These are phyloP conservation scores for Gonatopus flavifemur DNA, from an alignment of 1,140 invertebrate species.

Conservation along the genomic window DNA sequence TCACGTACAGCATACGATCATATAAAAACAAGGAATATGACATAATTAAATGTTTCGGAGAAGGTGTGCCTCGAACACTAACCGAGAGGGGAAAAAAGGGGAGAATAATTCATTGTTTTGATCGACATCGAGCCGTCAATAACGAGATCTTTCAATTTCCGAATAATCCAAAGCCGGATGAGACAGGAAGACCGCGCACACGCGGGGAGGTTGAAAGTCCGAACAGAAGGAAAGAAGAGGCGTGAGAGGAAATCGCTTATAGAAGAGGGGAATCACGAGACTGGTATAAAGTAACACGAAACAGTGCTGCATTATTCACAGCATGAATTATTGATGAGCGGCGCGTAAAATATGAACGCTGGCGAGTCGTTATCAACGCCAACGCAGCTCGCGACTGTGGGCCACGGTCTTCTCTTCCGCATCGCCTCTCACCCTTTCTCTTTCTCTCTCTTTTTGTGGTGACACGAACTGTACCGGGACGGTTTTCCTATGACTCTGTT, in stretches of 20 bases:
- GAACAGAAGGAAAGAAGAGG: conserved; percentile 5
- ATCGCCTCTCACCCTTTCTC: conserved; percentile 8
- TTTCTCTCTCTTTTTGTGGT: not conserved
- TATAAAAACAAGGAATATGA: too few relatives aligned
- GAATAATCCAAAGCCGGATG: too few relatives aligned
- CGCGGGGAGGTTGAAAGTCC: not conserved
- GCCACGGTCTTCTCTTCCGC: conserved; percentile 10
- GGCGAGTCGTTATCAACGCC: conserved; percentile 54
- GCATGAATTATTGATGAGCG: conserved; percentile 57
- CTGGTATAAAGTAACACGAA: conserved; percentile 49
- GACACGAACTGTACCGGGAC: conserved; percentile 9
- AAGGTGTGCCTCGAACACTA: too few relatives aligned
- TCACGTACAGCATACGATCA: too few relatives aligned
- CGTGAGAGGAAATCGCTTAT: conserved; percentile 1
- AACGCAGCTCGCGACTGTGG: conserved; percentile 38
- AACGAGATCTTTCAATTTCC: too few relatives aligned
- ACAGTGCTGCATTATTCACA: conserved; percentile 55
- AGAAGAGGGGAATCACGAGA: conserved; percentile 17
- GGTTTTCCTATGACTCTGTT: conserved; percentile 8
- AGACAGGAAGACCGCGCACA: too few relatives aligned
- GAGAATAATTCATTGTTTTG: too few relatives aligned
- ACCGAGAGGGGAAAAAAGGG: too few relatives aligned
- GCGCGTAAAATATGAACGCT: conserved; percentile 54
- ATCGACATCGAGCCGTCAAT: too few relatives aligned
- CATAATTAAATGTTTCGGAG: too few relatives aligned